Base-by-base conservation (phyloP, 1,140 invertebrate species). In the Dufourea novaeangliae region DNA sequence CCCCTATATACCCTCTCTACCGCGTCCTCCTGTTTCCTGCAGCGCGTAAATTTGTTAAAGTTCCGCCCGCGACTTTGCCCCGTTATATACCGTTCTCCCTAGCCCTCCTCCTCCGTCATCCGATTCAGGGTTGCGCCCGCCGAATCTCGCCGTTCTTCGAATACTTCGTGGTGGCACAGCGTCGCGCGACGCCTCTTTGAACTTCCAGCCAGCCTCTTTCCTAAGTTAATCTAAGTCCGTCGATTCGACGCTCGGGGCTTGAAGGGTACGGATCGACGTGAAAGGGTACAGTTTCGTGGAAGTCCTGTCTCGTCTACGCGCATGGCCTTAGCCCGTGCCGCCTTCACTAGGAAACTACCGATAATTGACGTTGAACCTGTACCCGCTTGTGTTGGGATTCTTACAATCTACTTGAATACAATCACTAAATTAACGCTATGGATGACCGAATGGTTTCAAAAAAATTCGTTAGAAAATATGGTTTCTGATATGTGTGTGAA, bases 41-140 rank as follows among this genome's bases (percentile, higher is more conserved):
- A 66, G 80, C 67, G 84, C 56, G 83, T 69, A 86, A 86, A 85
- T 86, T 86, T 82, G 79, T 82, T 85, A 85, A 86, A 85, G 79
- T 86, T 86, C 79, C 71, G 50, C 56, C 50, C 83, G 79, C 79
- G 76, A 79, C 67, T 68, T 71, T 64, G 78, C 44, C 70, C 46
- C 70, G 52, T 25, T 46, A 14, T 59, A 56, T 27, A 20, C 29
- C 25, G 37, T 72, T 79, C 64, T 20, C 54, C 29, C 66, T 8
- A 3, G 3, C 3, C 34, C 34, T 5, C 34, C 8, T 37, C 34
- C 34, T 5, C 8, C 34, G 8, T 8, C 34, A 37, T 37, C 20
- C 20, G 56, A 85, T 85, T 85, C 79, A 80, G 76, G 76, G 82
- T 85, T 85, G 77, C 83, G 62, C 37, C 44, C 75, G 71, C 50